Evolutionary conservation across 1,140 invertebrate genomes (phyloP).

Genomic region (Trichonephila clavata): DNA sequence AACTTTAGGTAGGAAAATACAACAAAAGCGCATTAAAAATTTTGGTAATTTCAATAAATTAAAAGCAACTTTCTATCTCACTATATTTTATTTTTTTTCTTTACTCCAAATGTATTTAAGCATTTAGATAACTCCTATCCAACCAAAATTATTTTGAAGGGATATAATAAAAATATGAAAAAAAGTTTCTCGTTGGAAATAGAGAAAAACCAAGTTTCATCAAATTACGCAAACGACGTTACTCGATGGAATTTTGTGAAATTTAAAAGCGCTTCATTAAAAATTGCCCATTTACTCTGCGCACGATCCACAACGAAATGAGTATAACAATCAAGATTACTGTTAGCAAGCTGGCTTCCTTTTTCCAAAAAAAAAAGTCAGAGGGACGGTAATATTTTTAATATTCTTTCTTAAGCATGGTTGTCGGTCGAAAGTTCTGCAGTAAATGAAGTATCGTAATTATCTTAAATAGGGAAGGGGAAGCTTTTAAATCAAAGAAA

Average conservation of each 20-base stretch:
- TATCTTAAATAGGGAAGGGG: conserved; percentile 22
- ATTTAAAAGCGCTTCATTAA: conserved; percentile 43
- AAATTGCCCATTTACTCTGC: conserved; percentile 35
- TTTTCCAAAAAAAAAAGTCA: conserved; percentile 30
- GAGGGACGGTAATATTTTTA: conserved; percentile 16
- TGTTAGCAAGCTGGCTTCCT: conserved; percentile 1
- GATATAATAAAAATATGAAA: conserved; percentile 38
- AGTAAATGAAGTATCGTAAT: conserved; percentile 9
- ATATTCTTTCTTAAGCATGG: conserved; percentile 36
- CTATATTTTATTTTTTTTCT: background rate
- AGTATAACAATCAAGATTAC: conserved; percentile 50
- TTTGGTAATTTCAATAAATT: background rate
- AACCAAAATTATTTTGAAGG: conserved; percentile 1
- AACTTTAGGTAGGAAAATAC: too few relatives aligned
- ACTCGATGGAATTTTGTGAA: conserved; percentile 22
- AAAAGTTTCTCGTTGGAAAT: background rate
- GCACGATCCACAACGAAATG: conserved; percentile 47
- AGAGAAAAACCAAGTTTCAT: conserved; percentile 22
- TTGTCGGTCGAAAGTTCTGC: background rate
- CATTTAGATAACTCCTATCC: background rate
- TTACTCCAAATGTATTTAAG: background rate
- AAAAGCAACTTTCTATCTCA: background rate
- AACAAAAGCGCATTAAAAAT: too few relatives aligned
- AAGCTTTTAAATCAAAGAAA: background rate
- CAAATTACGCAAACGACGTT: conserved; percentile 48